phyloP scores from a whole-genome alignment of 1,140 invertebrate genomes.

The Radopholus similis region DNA sequence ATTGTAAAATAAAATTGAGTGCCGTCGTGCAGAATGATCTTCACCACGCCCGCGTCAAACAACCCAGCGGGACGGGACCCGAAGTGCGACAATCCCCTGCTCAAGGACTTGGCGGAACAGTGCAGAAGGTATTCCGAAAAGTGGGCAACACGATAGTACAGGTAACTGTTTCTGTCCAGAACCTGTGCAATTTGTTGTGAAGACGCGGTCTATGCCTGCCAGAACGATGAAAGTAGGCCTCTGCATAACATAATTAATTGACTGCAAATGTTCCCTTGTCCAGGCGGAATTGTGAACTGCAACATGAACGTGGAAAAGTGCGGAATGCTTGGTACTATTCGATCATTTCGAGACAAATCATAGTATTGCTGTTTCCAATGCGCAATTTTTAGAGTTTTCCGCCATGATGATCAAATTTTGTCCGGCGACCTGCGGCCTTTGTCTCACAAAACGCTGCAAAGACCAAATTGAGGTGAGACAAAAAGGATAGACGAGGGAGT shows the following conservation, averaged over 20 bases:
- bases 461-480: slow-evolving; percentile 41
- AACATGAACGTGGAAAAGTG: slow-evolving; percentile 41
- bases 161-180: neutral
- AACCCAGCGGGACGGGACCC: slow-evolving; percentile 39
- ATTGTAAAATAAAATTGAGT: neutral
- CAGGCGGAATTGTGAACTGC: slow-evolving; percentile 45
- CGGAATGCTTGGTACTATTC: slow-evolving; percentile 7
- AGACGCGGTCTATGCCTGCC: slow-evolving; percentile 43
- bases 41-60: slow-evolving; percentile 18
- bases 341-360: neutral
- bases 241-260: neutral
- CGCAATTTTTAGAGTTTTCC: slow-evolving; percentile 42
- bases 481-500: too few species aligned
- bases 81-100: slow-evolving; percentile 46
- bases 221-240: slow-evolving; percentile 44
- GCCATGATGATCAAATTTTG: slow-evolving; percentile 49
- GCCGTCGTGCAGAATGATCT: slow-evolving; percentile 20
- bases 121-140: slow-evolving; percentile 26
- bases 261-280: neutral
- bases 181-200: slow-evolving; percentile 49
- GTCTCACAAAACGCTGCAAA: slow-evolving; percentile 36
- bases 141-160: neutral
- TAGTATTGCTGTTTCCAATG: neutral
- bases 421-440: slow-evolving; percentile 45
- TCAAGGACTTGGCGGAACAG: slow-evolving; percentile 46